Evolutionary conservation across 2,113 vertebrate genomes (phyloP).

Genomic region (Corydoras sp.): DNA sequence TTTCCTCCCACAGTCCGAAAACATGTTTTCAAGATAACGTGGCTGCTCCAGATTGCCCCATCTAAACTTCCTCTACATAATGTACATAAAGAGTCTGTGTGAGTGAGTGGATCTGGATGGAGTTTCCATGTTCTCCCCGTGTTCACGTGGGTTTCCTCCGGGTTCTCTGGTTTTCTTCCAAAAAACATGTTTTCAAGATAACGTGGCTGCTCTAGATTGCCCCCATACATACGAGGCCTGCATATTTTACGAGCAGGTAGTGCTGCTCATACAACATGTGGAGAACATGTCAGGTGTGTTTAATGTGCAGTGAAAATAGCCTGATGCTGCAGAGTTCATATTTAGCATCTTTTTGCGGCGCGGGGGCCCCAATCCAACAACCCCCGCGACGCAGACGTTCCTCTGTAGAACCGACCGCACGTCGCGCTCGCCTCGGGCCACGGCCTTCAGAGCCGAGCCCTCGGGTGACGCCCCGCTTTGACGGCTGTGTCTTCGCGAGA

Average conservation of each 20-base stretch:
- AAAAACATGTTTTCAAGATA: too few relatives aligned
- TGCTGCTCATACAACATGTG: constrained; percentile 13
- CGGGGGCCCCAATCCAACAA: constrained; percentile 9
- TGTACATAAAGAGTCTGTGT: too few relatives aligned
- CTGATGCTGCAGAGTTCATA: constrained; percentile 15
- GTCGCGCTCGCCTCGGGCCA: constrained; percentile 17
- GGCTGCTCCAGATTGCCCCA: too few relatives aligned
- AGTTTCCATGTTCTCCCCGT: too few relatives aligned
- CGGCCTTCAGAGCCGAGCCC: constrained; percentile 12
- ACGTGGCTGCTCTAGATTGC: too few relatives aligned
- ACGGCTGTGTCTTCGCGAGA: constrained; percentile 7
- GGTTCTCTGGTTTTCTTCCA: too few relatives aligned
- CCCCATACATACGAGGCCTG: neutral
- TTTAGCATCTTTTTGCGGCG: constrained; percentile 28
- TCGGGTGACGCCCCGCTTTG: constrained; percentile 13
- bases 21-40: too few relatives aligned
- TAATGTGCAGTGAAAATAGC: constrained; percentile 33
- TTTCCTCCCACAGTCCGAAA: too few relatives aligned
- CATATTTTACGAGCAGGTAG: constrained; percentile 11
- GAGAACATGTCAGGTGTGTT: constrained; percentile 31
- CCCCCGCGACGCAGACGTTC: constrained; percentile 3
- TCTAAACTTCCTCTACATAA: too few relatives aligned
- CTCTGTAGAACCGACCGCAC: constrained; percentile 1
- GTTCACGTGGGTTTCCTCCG: too few relatives aligned
- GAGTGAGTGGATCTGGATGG: too few relatives aligned